phyloP scores from a whole-genome alignment of 2,888 invertebrate genomes.

The Aromia moschata region DNA sequence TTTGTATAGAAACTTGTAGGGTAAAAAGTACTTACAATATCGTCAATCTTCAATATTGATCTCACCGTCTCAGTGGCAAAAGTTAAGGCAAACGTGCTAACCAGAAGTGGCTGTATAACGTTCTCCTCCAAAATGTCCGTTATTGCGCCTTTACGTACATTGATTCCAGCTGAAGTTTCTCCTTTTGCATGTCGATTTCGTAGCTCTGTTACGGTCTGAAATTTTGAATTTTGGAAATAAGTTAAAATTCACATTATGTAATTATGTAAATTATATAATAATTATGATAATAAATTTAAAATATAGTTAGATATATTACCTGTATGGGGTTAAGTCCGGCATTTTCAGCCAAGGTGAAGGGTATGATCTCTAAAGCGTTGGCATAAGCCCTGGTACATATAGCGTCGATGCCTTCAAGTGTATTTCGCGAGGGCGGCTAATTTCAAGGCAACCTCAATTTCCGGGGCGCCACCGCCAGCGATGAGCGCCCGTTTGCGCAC shows the following conservation, averaged over 20 bases:
- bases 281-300: too few relatives aligned
- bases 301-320: too few relatives aligned
- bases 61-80: conserved; percentile 97
- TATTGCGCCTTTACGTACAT: conserved; percentile 95
- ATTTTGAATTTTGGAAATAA: too few relatives aligned
- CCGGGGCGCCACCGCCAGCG: conserved; percentile 97
- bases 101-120: conserved; percentile 96
- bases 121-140: conserved; percentile 97
- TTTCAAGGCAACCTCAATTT: conserved; percentile 90
- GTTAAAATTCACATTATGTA: too few relatives aligned
- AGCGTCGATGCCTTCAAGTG: conserved; percentile 89
- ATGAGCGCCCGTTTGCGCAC: conserved; percentile 92
- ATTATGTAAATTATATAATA: too few relatives aligned
- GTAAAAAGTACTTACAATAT: conserved; percentile 94
- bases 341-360: conserved; percentile 91
- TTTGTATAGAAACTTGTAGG: too few relatives aligned
- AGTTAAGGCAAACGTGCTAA: conserved; percentile 91
- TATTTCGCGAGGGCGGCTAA: conserved; percentile 83
- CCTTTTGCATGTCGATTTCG: conserved; percentile 92
- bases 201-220: conserved; percentile 90
- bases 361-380: conserved; percentile 94
- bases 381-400: conserved; percentile 96
- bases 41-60: conserved; percentile 98
- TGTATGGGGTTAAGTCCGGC: conserved; percentile 67
- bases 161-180: conserved; percentile 90